phyloP scores from a whole-genome alignment of 2,113 vertebrate genomes.

The Chelonoidis abingdonii region DNA sequence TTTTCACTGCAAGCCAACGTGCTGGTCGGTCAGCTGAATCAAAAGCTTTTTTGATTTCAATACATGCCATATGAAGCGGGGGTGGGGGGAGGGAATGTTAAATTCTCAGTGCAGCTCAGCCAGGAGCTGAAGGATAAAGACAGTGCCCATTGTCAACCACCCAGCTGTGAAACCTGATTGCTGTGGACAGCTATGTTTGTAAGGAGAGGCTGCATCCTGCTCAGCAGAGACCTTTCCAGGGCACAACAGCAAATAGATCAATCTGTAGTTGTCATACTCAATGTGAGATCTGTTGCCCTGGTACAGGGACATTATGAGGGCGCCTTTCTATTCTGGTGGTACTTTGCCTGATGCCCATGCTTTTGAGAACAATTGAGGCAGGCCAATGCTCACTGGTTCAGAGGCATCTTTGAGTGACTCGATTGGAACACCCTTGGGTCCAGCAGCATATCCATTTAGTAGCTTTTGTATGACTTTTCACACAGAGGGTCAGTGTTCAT shows the following conservation, averaged over 20 bases:
- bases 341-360: background rate
- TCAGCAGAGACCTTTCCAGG: background rate
- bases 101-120: background rate
- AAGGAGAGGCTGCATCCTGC: background rate
- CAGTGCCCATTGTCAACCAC: no score
- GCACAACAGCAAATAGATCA: background rate
- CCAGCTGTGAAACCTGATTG: background rate
- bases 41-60: background rate
- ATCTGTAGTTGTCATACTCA: background rate
- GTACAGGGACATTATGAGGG: background rate
- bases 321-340: background rate
- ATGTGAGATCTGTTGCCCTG: background rate
- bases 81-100: background rate
- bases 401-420: background rate
- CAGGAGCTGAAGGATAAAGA: background rate
- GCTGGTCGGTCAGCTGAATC: background rate
- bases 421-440: background rate
- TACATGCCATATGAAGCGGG: background rate
- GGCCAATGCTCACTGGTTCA: background rate
- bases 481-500: background rate
- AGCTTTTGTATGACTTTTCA: no score
- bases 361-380: background rate
- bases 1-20: background rate
- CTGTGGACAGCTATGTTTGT: background rate
- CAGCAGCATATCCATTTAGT: background rate